Percentiles rank a stretch among this genome's conserved stretches.
These are phyloP conservation scores for Eupeodes latifasciatus DNA, from an alignment of 2,888 invertebrate species.

Conservation along the genomic window DNA sequence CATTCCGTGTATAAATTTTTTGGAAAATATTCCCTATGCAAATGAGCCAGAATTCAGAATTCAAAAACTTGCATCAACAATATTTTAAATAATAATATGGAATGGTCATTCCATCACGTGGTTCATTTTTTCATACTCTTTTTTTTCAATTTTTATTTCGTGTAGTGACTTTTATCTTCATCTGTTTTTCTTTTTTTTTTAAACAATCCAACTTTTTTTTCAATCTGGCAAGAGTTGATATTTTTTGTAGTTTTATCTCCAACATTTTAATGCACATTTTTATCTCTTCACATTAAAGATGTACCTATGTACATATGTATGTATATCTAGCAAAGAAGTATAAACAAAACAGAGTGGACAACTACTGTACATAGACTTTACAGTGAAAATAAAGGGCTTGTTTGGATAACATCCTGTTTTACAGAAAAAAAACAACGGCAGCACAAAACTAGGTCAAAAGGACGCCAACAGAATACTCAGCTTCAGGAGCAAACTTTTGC, in stretches of 20 bases:
- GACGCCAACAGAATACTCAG: conserved; percentile 37
- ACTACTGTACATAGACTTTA: background rate
- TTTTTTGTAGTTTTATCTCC: background rate
- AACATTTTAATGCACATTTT: conserved; percentile 21
- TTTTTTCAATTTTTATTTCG: background rate
- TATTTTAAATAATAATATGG: conserved; percentile 22
- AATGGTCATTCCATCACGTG: conserved; percentile 11
- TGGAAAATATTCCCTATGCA: conserved; percentile 23
- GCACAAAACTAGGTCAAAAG: conserved; percentile 22
- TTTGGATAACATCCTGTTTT: conserved; percentile 45
- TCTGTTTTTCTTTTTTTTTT: background rate
- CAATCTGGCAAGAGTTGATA: background rate
- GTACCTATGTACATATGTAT: background rate
- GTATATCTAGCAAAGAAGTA: no score
- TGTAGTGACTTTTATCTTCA: no score
- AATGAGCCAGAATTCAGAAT: conserved; percentile 8
- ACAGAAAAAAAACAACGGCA: conserved; percentile 40
- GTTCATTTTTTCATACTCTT: background rate
- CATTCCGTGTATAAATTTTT: background rate
- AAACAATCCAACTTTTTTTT: conserved; percentile 3
- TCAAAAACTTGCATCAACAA: conserved; percentile 5
- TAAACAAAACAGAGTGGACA: background rate
- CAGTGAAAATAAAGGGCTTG: conserved; percentile 27
- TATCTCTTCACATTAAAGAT: conserved; percentile 28
- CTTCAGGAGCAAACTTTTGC: conserved; percentile 6